Evolutionary conservation across 2,113 vertebrate genomes (phyloP), one percentile per base, ranked within the genome.

Genomic region (Gallinago media): DNA sequence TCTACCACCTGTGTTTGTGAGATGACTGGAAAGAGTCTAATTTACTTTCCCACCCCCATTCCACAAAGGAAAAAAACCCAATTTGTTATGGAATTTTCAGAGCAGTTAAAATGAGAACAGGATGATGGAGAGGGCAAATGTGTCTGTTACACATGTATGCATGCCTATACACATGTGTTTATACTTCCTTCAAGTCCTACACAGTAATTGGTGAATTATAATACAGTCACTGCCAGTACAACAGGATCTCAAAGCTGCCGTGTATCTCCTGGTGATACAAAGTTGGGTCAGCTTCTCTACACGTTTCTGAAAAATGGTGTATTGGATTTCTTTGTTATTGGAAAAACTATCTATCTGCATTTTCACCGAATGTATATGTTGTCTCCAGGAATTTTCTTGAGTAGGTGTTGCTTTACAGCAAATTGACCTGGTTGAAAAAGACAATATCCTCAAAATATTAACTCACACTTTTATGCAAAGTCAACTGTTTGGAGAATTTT

Each of bases 401-500:
- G 16, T 55, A 22, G 3, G 8, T 46, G 27, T 18, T 3, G 0
- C 44, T 86, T 81, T 66, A 66, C 1, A 1, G n/a, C 31, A 75
- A 63, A 74, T 80, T 85, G 34, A 78, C 22, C 25, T 66, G 40
- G 56, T 52, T 50, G 73, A 26, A 15, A 55, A 74, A 70, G 34
- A 42, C 31, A 85, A 18, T 29, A 63, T 13, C 36, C 26, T 94
- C 21, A 47, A 78, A 38, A 62, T 82, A 78, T 67, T 54, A 85
- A 63, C 46, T 74, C 59, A 44, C 38, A 61, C 8, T 76, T 89
- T 32, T 61, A 5, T 49, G 14, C 13, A 52, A 38, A 81, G 31
- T n/a, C 46, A 88, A 74, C 16, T 46, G 25, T 75, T 78, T 26
- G 46, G 50, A 42, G 32, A 77, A 75, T 79, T 94, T 82, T 73